Percentiles rank a stretch among this genome's conserved stretches.
Conservation (phyloP, 2,888 invertebrate species). For the Gibbula magus region DNA sequence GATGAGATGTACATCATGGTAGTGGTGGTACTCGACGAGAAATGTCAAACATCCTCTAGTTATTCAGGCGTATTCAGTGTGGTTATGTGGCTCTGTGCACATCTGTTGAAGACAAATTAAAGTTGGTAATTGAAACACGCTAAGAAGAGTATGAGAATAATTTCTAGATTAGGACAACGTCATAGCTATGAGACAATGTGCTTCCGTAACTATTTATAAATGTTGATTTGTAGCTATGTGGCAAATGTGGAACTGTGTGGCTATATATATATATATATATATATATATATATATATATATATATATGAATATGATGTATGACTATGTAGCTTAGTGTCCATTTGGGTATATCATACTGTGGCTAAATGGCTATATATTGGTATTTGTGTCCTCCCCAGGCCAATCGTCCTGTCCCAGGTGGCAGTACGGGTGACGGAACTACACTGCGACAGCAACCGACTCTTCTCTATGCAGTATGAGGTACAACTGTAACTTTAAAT, state of each 20-base stretch:
- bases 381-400: not conserved
- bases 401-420: not conserved
- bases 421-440: not conserved
- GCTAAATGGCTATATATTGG: not conserved
- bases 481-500: too few relatives aligned
- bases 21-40: too few relatives aligned
- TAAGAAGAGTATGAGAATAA: too few relatives aligned
- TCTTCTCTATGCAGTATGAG: not conserved
- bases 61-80: too few relatives aligned
- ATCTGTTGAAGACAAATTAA: too few relatives aligned
- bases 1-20: too few relatives aligned
- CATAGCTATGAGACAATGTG: slow-evolving; percentile 24
- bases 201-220: not conserved
- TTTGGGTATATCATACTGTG: not conserved
- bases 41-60: too few relatives aligned
- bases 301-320: not conserved
- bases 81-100: too few relatives aligned
- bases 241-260: too few relatives aligned
- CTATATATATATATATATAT: not conserved
- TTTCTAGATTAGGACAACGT: too few relatives aligned
- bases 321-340: not conserved
- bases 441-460: not conserved
- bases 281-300: not conserved
- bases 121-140: too few relatives aligned
- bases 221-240: not conserved